These are phyloP conservation scores for Formica aserva DNA, from an alignment of 2,888 invertebrate genomes.

Conservation along the genomic window DNA sequence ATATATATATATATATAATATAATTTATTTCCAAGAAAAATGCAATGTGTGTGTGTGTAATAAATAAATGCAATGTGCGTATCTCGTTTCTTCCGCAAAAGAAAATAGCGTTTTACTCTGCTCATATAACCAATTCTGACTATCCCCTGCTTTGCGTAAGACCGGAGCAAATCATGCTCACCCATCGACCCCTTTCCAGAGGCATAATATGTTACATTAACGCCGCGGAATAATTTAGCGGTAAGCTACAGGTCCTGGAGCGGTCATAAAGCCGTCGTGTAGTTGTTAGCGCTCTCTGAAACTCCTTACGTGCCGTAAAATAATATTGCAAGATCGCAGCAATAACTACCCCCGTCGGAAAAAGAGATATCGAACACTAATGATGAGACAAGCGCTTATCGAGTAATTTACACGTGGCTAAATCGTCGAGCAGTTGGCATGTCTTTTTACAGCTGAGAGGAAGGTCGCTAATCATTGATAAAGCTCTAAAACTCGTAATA, in stretches of 20 bases:
- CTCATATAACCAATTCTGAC: conserved; percentile 9
- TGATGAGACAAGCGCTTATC: conserved; percentile 34
- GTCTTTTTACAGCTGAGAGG: background rate
- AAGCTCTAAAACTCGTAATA: background rate
- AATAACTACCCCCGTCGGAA: background rate
- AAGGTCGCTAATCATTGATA: background rate
- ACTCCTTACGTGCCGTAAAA: conserved; percentile 49
- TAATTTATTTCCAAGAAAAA: background rate
- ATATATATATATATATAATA: no score
- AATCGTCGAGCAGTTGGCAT: background rate
- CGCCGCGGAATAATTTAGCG: conserved; percentile 49
- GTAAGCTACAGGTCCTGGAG: conserved; percentile 50
- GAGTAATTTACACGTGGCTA: conserved; percentile 34
- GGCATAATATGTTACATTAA: conserved; percentile 45
- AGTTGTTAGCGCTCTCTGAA: conserved; percentile 47
- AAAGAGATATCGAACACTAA: conserved; percentile 23
- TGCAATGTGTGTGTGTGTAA: background rate
- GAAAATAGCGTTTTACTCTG: background rate
- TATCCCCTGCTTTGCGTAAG: conserved; percentile 16
- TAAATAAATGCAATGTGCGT: background rate
- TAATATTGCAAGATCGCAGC: conserved; percentile 45
- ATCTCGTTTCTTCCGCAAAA: background rate
- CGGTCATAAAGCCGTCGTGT: conserved; percentile 46
- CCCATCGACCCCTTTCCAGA: conserved; percentile 38
- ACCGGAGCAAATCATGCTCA: conserved; percentile 35